These are phyloP conservation scores for Siderastrea siderea DNA, from an alignment of 92 coral and sea anemone genomes.

Conservation along the genomic window DNA sequence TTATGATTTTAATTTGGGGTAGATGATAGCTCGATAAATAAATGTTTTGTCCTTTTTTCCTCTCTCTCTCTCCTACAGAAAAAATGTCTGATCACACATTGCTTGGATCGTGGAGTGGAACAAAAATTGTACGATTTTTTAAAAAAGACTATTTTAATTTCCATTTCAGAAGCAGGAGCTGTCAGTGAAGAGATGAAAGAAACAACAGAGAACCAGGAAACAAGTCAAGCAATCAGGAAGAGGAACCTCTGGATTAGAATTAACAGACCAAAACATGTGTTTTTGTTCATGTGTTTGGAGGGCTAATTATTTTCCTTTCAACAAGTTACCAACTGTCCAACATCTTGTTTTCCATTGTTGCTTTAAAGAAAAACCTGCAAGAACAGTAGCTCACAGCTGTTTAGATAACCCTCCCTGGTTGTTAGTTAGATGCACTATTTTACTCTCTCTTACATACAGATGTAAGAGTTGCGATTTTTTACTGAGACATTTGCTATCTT, in stretches of 20 bases:
- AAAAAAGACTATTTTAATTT: no score
- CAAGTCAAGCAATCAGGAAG: not conserved
- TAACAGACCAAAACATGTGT: not conserved
- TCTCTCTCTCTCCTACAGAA: no score
- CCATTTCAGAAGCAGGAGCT: slow-evolving; percentile 1
- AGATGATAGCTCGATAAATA: no score
- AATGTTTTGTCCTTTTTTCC: no score
- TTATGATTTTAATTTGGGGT: no score
- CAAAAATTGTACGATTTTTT: no score
- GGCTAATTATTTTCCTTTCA: not conserved
- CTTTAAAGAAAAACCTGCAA: not conserved
- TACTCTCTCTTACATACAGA: no score
- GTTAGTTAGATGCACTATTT: no score
- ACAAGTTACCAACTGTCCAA: not conserved
- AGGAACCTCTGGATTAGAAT: slow-evolving; percentile 72
- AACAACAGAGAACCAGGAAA: slow-evolving; percentile 9
- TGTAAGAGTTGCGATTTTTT: not conserved
- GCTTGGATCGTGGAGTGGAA: no score
- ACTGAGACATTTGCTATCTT: not conserved
- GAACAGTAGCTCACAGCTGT: not conserved
- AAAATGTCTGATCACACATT: no score
- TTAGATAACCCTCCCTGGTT: not conserved
- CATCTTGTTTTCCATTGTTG: not conserved
- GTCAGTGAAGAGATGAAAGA: slow-evolving; percentile 9
- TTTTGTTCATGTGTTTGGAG: not conserved